These are phyloP conservation scores for Crotophaga sulcirostris DNA, from an alignment of 2,113 vertebrate species.

Conservation along the genomic window DNA sequence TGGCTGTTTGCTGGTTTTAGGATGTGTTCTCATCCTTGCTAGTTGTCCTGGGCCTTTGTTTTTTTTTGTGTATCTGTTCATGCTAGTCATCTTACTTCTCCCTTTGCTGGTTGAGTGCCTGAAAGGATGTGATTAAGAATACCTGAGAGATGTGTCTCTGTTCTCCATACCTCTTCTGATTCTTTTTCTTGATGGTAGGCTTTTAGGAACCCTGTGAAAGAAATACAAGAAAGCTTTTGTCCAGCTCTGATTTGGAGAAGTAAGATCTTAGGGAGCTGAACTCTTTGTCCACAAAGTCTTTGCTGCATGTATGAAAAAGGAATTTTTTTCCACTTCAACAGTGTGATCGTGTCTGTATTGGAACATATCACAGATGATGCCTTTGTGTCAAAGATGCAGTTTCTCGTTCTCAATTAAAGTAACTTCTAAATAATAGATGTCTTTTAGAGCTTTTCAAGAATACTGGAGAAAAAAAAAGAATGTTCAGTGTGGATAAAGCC, in stretches of 20 bases:
- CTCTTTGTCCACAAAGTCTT: neutral
- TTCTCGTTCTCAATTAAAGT: neutral
- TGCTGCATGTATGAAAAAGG: neutral
- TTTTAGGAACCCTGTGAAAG: neutral
- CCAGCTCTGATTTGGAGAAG: neutral
- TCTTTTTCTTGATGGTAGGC: neutral
- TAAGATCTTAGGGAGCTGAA: neutral
- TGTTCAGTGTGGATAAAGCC: neutral
- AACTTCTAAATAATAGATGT: neutral
- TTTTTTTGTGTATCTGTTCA: neutral
- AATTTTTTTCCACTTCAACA: neutral
- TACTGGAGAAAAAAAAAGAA: neutral
- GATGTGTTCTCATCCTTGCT: neutral
- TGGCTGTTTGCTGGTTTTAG: neutral
- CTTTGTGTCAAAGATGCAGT: neutral
- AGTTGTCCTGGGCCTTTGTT: neutral
- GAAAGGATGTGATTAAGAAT: neutral
- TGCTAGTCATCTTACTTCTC: neutral
- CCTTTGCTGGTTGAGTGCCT: neutral
- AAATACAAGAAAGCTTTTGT: neutral
- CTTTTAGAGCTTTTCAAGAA: neutral
- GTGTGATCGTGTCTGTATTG: neutral
- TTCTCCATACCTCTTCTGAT: neutral
- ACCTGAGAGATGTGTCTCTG: neutral
- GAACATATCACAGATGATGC: neutral